Evolutionary conservation across 2,113 vertebrate species (phyloP).

Genomic region (Motacilla alba): DNA sequence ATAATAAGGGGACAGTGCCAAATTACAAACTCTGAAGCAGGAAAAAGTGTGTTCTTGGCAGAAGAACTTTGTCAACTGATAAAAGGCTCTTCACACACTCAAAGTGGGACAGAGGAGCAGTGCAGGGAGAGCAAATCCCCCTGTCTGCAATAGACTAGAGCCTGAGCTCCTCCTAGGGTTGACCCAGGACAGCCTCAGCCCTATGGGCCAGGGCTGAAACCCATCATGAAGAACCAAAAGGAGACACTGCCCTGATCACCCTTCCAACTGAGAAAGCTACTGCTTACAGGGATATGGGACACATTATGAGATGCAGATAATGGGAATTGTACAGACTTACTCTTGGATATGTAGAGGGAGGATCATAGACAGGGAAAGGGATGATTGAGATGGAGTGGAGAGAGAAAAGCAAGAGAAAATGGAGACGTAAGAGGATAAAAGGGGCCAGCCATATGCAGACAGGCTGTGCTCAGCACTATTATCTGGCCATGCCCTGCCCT

Average conservation of each 20-base stretch:
- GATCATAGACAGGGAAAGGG: background rate
- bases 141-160: background rate
- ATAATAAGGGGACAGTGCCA: background rate
- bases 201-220: background rate
- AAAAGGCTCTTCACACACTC: background rate
- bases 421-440: background rate
- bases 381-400: background rate
- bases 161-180: background rate
- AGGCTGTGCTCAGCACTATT: background rate
- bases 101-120: background rate
- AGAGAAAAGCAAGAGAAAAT: background rate
- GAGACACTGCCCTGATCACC: background rate
- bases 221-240: background rate
- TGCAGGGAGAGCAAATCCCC: fast-evolving
- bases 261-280: background rate
- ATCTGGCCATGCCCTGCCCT: background rate
- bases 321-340: background rate
- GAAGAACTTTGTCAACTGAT: background rate
- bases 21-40: background rate
- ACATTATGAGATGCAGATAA: background rate
- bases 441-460: background rate
- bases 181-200: background rate
- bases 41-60: background rate
- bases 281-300: background rate
- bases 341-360: background rate